phyloP scores from a whole-genome alignment of 35 echinoderm and acorn worm species.

The Apostichopus parvimensis region DNA sequence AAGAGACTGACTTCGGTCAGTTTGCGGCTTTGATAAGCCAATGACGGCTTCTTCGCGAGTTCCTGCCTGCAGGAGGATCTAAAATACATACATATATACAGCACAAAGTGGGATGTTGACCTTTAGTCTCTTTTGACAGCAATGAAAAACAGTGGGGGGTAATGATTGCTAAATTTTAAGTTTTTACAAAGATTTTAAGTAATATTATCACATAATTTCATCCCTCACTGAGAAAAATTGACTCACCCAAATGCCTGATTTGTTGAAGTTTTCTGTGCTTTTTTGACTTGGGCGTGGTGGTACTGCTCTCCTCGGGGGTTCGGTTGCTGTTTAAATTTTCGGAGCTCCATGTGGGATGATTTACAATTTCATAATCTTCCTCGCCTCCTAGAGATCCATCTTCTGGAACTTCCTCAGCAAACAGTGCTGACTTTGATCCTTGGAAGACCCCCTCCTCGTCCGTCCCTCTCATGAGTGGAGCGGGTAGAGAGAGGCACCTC shows the following conservation, averaged over 20 bases:
- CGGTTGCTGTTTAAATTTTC: constrained; percentile 47
- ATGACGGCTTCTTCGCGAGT: too few relatives aligned
- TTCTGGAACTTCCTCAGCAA: background rate
- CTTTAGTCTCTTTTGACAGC: too few relatives aligned
- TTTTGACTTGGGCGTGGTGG: background rate
- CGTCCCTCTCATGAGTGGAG: background rate
- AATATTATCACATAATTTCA: too few relatives aligned
- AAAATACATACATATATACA: too few relatives aligned
- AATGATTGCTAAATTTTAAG: too few relatives aligned
- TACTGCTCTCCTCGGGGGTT: background rate
- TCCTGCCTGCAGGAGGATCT: too few relatives aligned
- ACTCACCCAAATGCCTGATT: constrained; percentile 40
- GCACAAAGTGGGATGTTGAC: too few relatives aligned
- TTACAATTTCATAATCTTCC: constrained; percentile 26
- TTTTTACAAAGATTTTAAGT: too few relatives aligned
- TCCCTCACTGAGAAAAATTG: background rate
- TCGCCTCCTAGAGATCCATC: constrained; percentile 1
- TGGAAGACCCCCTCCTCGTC: constrained; percentile 20
- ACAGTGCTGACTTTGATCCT: constrained; percentile 6
- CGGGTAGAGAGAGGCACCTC: constrained; percentile 5
- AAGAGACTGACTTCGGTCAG: too few relatives aligned
- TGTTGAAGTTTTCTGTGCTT: constrained; percentile 20
- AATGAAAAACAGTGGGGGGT: too few relatives aligned
- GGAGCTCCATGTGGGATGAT: background rate
- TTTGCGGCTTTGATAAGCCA: too few relatives aligned